These are phyloP conservation scores for Thereva unica DNA, from an alignment of 2,888 invertebrate genomes.

Conservation along the genomic window DNA sequence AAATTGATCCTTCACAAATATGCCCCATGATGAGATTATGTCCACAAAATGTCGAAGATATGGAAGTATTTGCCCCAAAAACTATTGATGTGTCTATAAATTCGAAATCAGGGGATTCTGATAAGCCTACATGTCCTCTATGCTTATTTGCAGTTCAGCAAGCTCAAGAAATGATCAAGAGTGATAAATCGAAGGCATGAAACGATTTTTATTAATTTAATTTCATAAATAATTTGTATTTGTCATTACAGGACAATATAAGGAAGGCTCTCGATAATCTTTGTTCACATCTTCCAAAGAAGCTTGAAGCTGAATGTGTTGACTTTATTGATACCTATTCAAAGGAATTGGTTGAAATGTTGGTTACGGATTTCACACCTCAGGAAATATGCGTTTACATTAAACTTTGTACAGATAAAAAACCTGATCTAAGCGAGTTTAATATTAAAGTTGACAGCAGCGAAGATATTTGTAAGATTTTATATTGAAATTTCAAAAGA, in stretches of 20 bases:
- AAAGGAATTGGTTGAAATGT: slow-evolving; percentile 75
- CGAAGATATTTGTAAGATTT: slow-evolving; percentile 41
- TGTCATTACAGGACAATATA: slow-evolving; percentile 66
- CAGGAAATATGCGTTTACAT: slow-evolving; percentile 78
- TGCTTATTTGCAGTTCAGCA: slow-evolving; percentile 82
- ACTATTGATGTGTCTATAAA: slow-evolving; percentile 45
- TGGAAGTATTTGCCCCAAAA: slow-evolving; percentile 61
- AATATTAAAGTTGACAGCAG: slow-evolving; percentile 41
- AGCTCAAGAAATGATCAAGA: slow-evolving; percentile 72
- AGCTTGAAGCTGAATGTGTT: slow-evolving; percentile 69
- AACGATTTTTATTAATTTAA: slow-evolving; percentile 8
- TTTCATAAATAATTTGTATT: background rate
- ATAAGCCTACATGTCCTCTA: slow-evolving; percentile 76
- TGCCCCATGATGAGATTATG: slow-evolving; percentile 76
- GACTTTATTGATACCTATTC: slow-evolving; percentile 79
- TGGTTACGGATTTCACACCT: slow-evolving; percentile 74
- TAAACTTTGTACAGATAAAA: slow-evolving; percentile 68
- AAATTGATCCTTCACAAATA: slow-evolving; percentile 51
- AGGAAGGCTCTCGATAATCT: slow-evolving; percentile 70
- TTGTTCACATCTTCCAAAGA: slow-evolving; percentile 69
- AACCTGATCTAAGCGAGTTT: slow-evolving; percentile 49
- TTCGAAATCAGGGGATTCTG: slow-evolving; percentile 57
- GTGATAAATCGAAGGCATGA: slow-evolving; percentile 74
- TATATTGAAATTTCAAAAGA: slow-evolving; percentile 31
- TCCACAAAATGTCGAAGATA: slow-evolving; percentile 62